Base-by-base conservation (phyloP, 2,113 vertebrate genomes). In the Eretmochelys imbricata region DNA sequence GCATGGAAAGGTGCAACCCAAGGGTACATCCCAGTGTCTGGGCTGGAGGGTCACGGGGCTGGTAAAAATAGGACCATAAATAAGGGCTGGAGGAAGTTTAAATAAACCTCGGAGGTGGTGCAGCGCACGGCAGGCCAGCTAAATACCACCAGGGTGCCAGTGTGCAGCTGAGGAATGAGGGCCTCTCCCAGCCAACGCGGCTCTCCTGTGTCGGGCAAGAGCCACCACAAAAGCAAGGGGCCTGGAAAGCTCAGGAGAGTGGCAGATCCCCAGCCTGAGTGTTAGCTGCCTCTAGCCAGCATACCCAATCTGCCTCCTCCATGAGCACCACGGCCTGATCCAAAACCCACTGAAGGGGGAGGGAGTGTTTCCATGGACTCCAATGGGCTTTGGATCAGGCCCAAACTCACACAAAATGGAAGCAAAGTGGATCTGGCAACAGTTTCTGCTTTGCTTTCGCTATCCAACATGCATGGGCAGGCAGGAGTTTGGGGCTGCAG, bases 51-150 rank as follows among this genome's bases (percentile, higher is more conserved):
- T 89, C 83, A 79, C 0, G 5, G 1, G 29, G 49, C 54, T 2
- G 53, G 86, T 46, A 65, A 85, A 90, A 91, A 80, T 62, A 90
- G 79, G 42, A 62, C 20, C 0, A 0, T 2, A 0, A 1, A 0
- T 0, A 11, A 24, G 54, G 38, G 50, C 16, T 83, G 92, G 80
- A 35, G 59, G 57, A 22, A 69, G 59, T 31, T 91, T 10, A 94
- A 85, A 59, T 1, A 46, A 42, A 55, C 85, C 0, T 49, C 0
- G 2, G 50, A 16, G 80, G 31, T 0, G n/a, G 48, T 3, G 0
- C 9, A 1, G 46, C 19, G 22, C 10, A 2, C 8, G 31, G 69
- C 0, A 0, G 24, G 42, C 1, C 4, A 4, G 2, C 75, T 48
- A 7, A 27, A 24, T 42, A 24, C 62, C n/a, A 25, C 31, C 29